Evolutionary conservation across 2,113 vertebrate species (phyloP).

Genomic region (Dicentrarchus labrax): DNA sequence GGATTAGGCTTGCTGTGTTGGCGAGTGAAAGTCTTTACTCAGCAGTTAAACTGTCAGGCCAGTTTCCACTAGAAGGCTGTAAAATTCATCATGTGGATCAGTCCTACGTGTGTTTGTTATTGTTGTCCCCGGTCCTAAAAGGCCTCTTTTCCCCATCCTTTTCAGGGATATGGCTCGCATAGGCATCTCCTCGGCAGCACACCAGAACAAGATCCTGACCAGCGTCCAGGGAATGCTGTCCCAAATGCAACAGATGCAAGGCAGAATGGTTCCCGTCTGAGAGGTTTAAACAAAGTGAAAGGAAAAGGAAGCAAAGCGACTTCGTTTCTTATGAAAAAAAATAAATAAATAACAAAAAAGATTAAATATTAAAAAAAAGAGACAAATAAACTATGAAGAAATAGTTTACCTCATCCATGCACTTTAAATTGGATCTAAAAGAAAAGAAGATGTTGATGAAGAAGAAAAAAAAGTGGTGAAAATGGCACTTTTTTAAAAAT

Average conservation of each 20-base stretch:
- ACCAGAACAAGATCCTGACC: constrained; percentile 97
- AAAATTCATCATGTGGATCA: constrained; percentile 60
- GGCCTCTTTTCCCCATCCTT: constrained; percentile 18
- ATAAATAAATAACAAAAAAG: constrained; percentile 77
- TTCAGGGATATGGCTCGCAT: constrained; percentile 94
- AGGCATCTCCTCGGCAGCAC: constrained; percentile 89
- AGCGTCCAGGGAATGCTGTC: constrained; percentile 94
- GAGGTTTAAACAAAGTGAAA: constrained; percentile 64
- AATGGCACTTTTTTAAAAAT: constrained; percentile 93
- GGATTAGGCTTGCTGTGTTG: constrained; percentile 29
- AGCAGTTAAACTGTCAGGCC: constrained; percentile 54
- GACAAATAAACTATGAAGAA: constrained; percentile 87
- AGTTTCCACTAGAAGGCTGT: constrained; percentile 46
- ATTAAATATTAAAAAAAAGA: constrained; percentile 64
- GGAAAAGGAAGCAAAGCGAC: constrained; percentile 54
- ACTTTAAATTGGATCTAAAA: constrained; percentile 94
- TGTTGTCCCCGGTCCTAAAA: constrained; percentile 61
- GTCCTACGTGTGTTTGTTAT: constrained; percentile 48
- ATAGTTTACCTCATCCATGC: constrained; percentile 99
- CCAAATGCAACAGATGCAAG: constrained; percentile 97
- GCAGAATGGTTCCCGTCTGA: constrained; percentile 98
- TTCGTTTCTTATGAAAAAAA: constrained; percentile 68
- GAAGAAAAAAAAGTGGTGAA: constrained; percentile 78
- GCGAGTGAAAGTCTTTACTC: constrained; percentile 33
- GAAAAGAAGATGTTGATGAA: constrained; percentile 73